Evolutionary conservation across 2,797 vertebrate species (phyloP).

Genomic region (Malurus leucopterus): DNA sequence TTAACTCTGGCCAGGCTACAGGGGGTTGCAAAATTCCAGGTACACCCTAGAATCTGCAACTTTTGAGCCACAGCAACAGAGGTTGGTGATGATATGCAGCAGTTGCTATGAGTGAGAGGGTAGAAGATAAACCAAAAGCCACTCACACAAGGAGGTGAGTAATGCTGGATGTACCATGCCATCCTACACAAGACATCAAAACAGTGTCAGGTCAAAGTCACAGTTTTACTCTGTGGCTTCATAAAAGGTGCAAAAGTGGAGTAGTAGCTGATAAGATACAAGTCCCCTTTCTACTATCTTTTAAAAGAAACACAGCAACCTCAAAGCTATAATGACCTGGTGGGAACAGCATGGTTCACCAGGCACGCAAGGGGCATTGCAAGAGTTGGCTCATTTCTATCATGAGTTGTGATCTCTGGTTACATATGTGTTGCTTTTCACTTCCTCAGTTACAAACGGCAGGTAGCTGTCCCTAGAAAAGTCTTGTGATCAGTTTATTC

Average conservation of each 20-base stretch:
- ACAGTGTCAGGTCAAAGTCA: rapidly evolving
- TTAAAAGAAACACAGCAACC: background rate
- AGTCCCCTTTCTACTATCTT: background rate
- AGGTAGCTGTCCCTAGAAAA: background rate
- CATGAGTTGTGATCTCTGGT: background rate
- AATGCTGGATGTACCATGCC: background rate
- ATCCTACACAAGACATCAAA: background rate
- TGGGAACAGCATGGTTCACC: background rate
- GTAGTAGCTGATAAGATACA: background rate
- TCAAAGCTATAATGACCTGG: background rate
- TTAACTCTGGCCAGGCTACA: background rate
- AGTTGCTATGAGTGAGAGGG: background rate
- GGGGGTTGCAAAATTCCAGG: background rate
- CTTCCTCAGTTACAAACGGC: background rate
- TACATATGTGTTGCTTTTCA: background rate
- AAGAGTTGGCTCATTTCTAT: background rate
- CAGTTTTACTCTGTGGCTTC: background rate
- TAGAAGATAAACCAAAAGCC: background rate
- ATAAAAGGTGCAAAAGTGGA: background rate
- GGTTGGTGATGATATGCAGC: background rate
- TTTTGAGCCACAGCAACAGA: background rate
- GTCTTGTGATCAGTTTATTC: rapidly evolving
- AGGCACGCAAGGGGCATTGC: rapidly evolving
- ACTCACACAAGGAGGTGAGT: background rate
- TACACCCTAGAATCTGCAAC: background rate